These are phyloP conservation scores for Luidia sarsii DNA, from an alignment of 53 echinoderm and acorn worm species.

Conservation along the genomic window DNA sequence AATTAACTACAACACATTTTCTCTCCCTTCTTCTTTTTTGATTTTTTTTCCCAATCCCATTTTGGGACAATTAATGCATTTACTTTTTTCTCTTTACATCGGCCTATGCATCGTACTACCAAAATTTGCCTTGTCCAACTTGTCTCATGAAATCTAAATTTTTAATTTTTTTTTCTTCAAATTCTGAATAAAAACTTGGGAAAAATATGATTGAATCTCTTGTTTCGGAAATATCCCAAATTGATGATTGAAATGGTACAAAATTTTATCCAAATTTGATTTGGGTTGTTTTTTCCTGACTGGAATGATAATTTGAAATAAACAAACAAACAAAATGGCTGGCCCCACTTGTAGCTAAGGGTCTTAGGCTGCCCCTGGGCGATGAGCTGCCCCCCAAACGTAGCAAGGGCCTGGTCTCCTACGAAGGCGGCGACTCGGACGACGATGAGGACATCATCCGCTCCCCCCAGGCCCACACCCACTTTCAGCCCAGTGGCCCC, in stretches of 20 bases:
- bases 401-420: constrained; percentile 75
- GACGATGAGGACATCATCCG: constrained; percentile 76
- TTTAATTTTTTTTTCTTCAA: neutral
- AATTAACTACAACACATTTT: constrained; percentile 27
- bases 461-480: constrained; percentile 35
- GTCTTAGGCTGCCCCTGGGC: constrained; percentile 45
- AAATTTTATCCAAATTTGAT: neutral
- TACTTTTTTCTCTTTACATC: constrained; percentile 17
- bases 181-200: neutral
- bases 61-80: constrained; percentile 24
- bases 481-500: constrained; percentile 26
- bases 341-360: constrained; percentile 30
- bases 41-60: constrained; percentile 44
- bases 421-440: constrained; percentile 75
- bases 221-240: neutral
- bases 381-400: constrained; percentile 66
- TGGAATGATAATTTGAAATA: neutral
- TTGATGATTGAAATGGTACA: neutral
- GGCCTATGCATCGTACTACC: neutral
- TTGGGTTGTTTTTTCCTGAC: neutral
- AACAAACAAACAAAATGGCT: neutral
- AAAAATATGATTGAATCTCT: neutral
- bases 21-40: too few species aligned
- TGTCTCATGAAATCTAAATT: too few species aligned
- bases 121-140: too few species aligned